Conservation (phyloP, 2,888 invertebrate genomes). For the Petrolisthes cinctipes region DNA sequence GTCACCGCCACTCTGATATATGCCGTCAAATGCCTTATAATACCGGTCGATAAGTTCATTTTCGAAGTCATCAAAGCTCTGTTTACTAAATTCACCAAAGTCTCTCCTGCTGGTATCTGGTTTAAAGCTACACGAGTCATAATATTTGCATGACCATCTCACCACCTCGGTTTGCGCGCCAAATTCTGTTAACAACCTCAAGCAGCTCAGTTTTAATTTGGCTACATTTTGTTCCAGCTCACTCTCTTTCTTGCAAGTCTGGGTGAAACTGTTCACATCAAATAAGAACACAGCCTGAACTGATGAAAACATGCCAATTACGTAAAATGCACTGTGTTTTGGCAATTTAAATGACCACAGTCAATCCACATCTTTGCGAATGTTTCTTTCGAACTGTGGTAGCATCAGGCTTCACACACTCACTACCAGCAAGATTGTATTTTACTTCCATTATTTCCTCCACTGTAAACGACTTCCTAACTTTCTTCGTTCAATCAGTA, state of each 20-base stretch:
- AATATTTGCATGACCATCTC: constrained; percentile 62
- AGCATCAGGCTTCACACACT: not conserved
- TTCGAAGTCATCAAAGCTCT: constrained; percentile 50
- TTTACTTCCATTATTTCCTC: too few relatives aligned
- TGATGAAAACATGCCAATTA: constrained; percentile 59
- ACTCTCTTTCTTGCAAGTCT: constrained; percentile 21
- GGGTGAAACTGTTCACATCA: constrained; percentile 58
- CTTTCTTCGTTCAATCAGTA: too few relatives aligned
- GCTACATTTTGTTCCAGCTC: constrained; percentile 50
- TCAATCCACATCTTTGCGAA: not conserved
- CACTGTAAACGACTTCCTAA: too few relatives aligned
- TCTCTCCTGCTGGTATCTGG: constrained; percentile 61
- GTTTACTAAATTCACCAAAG: constrained; percentile 57
- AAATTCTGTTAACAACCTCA: constrained; percentile 61
- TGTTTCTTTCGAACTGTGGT: constrained; percentile 24
- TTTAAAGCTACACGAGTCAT: constrained; percentile 56
- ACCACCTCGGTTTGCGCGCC: constrained; percentile 65
- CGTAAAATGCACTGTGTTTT: not conserved
- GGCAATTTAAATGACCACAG: not conserved
- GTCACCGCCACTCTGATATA: not conserved
- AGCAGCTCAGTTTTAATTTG: constrained; percentile 50
- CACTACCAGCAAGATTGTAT: too few relatives aligned
- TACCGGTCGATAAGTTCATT: constrained; percentile 48
- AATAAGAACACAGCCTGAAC: constrained; percentile 60
- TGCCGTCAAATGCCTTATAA: constrained; percentile 36